Evolutionary conservation across 2,888 invertebrate genomes (phyloP), one percentile per base, ranked within the genome.

Genomic region (Lomographa bimaculata): DNA sequence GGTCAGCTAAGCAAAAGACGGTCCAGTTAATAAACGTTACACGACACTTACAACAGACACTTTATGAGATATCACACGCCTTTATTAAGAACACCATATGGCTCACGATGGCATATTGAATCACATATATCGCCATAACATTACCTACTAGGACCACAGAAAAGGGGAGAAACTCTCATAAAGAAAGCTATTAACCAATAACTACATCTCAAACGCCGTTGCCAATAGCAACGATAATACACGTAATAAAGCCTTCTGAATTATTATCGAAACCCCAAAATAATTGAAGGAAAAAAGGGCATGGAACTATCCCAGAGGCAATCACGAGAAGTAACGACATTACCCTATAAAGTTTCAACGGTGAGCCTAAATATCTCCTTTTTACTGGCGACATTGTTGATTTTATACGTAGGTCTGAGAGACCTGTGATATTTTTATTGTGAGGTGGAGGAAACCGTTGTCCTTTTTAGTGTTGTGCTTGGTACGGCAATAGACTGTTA

Each of bases 271-370:
- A 55, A 59, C 50, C 59, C 47, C 46, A 57, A 55, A 60, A 62
- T 63, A 65, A 64, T 63, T 61, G 54, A 51, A 47, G 51, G 35
- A 57, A 59, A 57, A 38, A 46, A 50, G 54, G 27, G 7, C 51
- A 48, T 48, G 53, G 58, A 66, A 68, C 64, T 63, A 68, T 63
- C 64, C 60, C 30, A 54, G 57, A 58, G 61, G 62, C 64, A 71
- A 71, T 76, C 70, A 70, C 69, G 65, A 77, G 74, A 71, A 71
- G 68, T 74, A 75, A 79, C 71, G 73, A 71, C 60, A 76, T 71
- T 66, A 60, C 60, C 51, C 57, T 54, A 71, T 78, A 76, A 79
- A 78, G 57, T 68, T 71, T 67, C 63, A 66, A 72, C 66, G 67
- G 58, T 59, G 58, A 56, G 59, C 59, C 66, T 64, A 69, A 72